A percentile compares a stretch with the other conserved stretches of the same genome.
phyloP scores from a whole-genome alignment of 2,113 vertebrate genomes.

The Steatornis caripensis region DNA sequence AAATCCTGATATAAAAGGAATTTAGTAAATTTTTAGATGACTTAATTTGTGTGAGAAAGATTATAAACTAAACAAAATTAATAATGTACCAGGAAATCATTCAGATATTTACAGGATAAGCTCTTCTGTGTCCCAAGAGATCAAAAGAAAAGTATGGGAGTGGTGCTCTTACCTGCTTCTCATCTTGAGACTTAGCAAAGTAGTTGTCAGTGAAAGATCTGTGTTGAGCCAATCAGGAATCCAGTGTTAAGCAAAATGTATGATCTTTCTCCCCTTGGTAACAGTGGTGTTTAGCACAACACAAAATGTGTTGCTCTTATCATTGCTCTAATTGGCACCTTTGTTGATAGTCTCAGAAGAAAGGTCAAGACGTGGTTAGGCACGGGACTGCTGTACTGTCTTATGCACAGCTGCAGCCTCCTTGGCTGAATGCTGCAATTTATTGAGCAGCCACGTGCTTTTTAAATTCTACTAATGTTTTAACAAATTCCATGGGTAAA shows the following conservation, averaged over 20 bases:
- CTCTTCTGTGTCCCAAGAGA: not conserved
- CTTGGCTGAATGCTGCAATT: not conserved
- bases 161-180: not conserved
- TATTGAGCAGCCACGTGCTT: not conserved
- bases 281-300: constrained; percentile 17
- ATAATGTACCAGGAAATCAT: not conserved
- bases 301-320: constrained; percentile 14
- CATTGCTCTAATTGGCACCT: constrained; percentile 36
- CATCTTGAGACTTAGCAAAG: not conserved
- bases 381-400: not conserved
- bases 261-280: constrained; percentile 19
- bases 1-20: not conserved
- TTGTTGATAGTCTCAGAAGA: constrained; percentile 25
- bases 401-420: not conserved
- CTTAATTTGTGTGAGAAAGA: not conserved
- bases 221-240: not conserved
- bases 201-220: not conserved
- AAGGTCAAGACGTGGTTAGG: not conserved
- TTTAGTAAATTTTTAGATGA: not conserved
- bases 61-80: not conserved
- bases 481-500: not conserved
- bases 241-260: not conserved
- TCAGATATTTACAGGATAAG: not conserved
- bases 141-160: not conserved
- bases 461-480: not conserved